Evolutionary conservation across 2,888 invertebrate genomes (phyloP), one percentile per base, ranked within the genome.

Genomic region (Tanypteryx hageni): DNA sequence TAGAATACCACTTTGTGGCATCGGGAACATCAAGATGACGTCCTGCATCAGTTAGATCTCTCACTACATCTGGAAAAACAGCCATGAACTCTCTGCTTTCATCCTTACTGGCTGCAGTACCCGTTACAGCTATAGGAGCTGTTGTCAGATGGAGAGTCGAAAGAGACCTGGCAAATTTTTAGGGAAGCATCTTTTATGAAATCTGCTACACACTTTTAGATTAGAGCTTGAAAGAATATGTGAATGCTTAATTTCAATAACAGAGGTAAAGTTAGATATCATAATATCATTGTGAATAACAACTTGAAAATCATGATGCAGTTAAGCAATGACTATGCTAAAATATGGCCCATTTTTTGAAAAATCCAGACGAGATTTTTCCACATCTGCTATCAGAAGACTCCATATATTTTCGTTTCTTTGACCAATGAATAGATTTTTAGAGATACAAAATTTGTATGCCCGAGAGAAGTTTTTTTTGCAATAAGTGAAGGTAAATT

Each of bases 81-180:
- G 98, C 97, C 98, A 98, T 98, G 95, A 98, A 97, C 95, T 98
- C 98, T 94, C 98, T 96, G 95, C 97, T 97, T 95, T 98, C 98
- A 95, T 98, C 98, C 95, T 98, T 98, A 93, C 97, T 97, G 10
- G 95, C 95, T 91, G 96, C 96, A 94, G 96, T 96, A 94, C 96
- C 96, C 93, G 96, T 96, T 93, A 97, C 96, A 93, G 95, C 94
- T 8, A 94, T 93, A 85, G 93, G 93, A 14, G 94, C 94, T 27
- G 89, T 59, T n/a, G 89, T 68, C 31, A 89, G 64, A n/a, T 89
- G 31, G 3, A 89, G 64, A 59, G 89, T 89, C 27, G 89, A 89
- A 9, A 89, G 89, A 61, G 89, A 64, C 89, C 89, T 89, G 64
- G n/a, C 18, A 57, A 57, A 57, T 57, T 83, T 44, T 44, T 44